Evolutionary conservation across 1,140 invertebrate species (phyloP).

Genomic region (Monochamus saltuarius): DNA sequence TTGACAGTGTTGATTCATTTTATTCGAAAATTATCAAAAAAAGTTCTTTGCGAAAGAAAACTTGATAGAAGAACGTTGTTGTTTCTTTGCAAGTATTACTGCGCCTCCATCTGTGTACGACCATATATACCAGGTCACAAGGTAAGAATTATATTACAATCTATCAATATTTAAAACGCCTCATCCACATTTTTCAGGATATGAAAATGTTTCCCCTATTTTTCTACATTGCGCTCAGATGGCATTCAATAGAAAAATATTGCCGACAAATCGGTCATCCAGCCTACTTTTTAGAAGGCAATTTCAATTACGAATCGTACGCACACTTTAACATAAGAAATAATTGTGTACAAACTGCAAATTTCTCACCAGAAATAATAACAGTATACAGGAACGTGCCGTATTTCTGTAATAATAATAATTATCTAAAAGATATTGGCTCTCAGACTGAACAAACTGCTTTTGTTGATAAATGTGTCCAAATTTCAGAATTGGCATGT

Average conservation of each 20-base stretch:
- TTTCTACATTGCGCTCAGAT: slow-evolving; percentile 23
- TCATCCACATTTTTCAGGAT: slow-evolving; percentile 23
- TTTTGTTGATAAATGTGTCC: background rate
- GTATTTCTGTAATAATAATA: background rate
- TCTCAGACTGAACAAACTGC: slow-evolving; percentile 10
- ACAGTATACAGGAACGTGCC: slow-evolving; percentile 1
- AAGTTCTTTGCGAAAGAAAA: background rate
- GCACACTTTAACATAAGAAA: background rate
- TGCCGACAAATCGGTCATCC: slow-evolving; percentile 11
- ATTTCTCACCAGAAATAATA: slow-evolving; percentile 12
- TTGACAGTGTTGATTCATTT: slow-evolving; percentile 24
- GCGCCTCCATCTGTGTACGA: slow-evolving; percentile 28
- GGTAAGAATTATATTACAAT: slow-evolving; percentile 10
- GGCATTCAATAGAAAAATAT: slow-evolving; percentile 22
- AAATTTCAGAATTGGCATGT: background rate
- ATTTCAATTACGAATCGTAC: background rate
- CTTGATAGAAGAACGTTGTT: slow-evolving; percentile 20
- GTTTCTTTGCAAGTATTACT: slow-evolving; percentile 23
- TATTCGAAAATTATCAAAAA: slow-evolving; percentile 21
- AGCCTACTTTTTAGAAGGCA: slow-evolving; percentile 1
- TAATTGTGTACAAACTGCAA: slow-evolving; percentile 6
- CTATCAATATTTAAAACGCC: background rate
- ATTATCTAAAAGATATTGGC: slow-evolving; percentile 16
- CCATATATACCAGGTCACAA: slow-evolving; percentile 30
- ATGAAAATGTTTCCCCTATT: slow-evolving; percentile 19